Conservation (phyloP, 2,888 invertebrate genomes). For the Zaprionus bogoriensis region DNA sequence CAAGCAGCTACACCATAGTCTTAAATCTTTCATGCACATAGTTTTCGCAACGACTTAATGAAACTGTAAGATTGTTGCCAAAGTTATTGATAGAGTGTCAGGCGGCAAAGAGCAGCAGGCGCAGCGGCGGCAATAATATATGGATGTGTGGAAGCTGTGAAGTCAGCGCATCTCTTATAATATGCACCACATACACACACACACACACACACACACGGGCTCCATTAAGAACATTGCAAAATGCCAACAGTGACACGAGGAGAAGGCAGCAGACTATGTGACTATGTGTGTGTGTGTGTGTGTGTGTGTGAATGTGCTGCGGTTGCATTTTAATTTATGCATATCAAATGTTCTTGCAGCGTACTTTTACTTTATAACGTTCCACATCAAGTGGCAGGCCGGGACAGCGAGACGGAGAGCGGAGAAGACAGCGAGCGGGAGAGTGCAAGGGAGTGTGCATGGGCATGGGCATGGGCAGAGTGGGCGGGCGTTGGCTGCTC, state of each 20-base stretch:
- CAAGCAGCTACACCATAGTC: neutral
- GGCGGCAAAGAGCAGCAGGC: conserved; percentile 24
- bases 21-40: neutral
- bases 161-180: conserved; percentile 41
- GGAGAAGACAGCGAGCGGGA: neutral
- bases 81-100: conserved; percentile 55
- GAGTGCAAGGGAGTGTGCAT: neutral
- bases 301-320: conserved; percentile 31
- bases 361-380: conserved; percentile 69
- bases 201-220: conserved; percentile 8
- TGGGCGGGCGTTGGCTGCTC: neutral
- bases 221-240: conserved; percentile 55
- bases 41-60: conserved; percentile 21
- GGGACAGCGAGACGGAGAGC: conserved; percentile 21
- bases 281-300: conserved; percentile 10
- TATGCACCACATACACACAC: conserved; percentile 8
- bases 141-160: conserved; percentile 36
- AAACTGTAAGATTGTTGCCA: conserved; percentile 41
- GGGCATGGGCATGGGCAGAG: conserved; percentile 8
- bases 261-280: neutral
- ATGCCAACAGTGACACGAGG: conserved; percentile 12
- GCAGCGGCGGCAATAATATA: conserved; percentile 29
- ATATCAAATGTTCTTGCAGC: conserved; percentile 64
- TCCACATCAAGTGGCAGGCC: conserved; percentile 60
- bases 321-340: conserved; percentile 68